Evolutionary conservation across 2,113 vertebrate genomes (phyloP).

Genomic region (Notarius quadriscutis): DNA sequence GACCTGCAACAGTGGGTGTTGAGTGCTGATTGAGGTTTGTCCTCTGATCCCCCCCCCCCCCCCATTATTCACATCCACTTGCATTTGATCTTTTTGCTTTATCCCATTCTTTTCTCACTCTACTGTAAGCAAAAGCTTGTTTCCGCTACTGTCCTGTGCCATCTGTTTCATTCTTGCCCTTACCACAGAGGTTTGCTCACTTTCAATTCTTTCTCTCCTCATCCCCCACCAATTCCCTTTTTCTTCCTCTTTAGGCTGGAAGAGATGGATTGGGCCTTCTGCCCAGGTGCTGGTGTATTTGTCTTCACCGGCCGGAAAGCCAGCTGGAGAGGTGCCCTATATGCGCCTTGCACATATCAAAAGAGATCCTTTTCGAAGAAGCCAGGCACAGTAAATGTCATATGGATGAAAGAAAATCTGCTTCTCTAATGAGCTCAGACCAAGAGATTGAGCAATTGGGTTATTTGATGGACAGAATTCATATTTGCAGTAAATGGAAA

Average conservation of each 20-base stretch:
- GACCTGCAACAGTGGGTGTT: background rate
- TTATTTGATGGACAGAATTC: constrained; percentile 11
- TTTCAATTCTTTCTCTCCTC: constrained; percentile 19
- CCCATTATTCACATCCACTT: background rate
- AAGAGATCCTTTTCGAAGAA: constrained; percentile 35
- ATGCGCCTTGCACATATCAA: constrained; percentile 46
- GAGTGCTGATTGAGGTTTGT: background rate
- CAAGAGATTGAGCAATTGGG: constrained; percentile 5
- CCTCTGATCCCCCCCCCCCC: background rate
- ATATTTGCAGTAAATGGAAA: constrained; percentile 11
- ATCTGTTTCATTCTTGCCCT: constrained; percentile 15
- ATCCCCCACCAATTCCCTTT: constrained; percentile 14
- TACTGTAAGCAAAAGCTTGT: background rate
- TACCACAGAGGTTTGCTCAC: background rate
- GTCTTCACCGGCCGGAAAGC: constrained; percentile 41
- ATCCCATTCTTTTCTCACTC: background rate
- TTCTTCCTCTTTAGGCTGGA: constrained; percentile 32
- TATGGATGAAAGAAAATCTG: background rate
- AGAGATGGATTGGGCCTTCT: constrained; percentile 50
- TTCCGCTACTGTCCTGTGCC: background rate
- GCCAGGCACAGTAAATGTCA: constrained; percentile 11
- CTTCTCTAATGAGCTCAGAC: constrained; percentile 12
- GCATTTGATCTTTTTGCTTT: background rate
- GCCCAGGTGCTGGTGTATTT: constrained; percentile 49
- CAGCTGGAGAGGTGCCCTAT: constrained; percentile 54